Evolutionary conservation across 2,888 invertebrate species (phyloP).

Genomic region (Drosophila anomelani): DNA sequence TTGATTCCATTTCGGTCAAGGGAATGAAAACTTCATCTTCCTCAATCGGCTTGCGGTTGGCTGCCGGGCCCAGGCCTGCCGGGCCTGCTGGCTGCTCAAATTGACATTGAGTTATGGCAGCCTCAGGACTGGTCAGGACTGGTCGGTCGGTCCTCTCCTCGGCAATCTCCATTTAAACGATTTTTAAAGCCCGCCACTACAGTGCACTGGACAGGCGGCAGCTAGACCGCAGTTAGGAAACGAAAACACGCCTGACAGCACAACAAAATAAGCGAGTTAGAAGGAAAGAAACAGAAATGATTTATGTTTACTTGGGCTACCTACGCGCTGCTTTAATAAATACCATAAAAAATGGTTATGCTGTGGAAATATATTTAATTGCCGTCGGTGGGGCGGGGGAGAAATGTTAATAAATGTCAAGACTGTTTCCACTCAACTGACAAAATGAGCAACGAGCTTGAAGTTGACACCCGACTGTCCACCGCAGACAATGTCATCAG

Average conservation of each 20-base stretch:
- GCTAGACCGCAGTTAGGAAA: conserved; percentile 28
- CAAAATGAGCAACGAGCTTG: conserved; percentile 64
- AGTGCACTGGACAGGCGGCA: conserved; percentile 9
- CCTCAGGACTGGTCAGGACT: conserved; percentile 33
- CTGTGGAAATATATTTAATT: conserved; percentile 58
- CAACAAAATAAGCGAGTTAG: conserved; percentile 20
- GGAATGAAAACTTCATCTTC: conserved; percentile 53
- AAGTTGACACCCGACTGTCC: conserved; percentile 50
- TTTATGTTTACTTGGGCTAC: conserved; percentile 63
- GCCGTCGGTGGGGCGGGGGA: conserved; percentile 40
- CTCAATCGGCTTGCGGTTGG: conserved; percentile 44
- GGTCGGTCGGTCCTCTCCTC: conserved; percentile 9
- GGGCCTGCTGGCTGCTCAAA: conserved; percentile 38
- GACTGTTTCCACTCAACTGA: conserved; percentile 63
- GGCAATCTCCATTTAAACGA: conserved; percentile 40
- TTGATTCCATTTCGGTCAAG: conserved; percentile 60
- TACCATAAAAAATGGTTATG: conserved; percentile 38
- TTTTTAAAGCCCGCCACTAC: conserved; percentile 38
- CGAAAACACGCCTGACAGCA: conserved; percentile 31
- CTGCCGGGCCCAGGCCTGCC: conserved; percentile 33
- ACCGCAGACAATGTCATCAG: conserved; percentile 42
- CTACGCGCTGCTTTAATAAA: conserved; percentile 56
- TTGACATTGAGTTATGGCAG: conserved; percentile 76
- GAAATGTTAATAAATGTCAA: conserved; percentile 78
- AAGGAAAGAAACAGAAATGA: conserved; percentile 50